Conservation (phyloP, 2,797 vertebrate genomes). For the Hybognathus amarus region DNA sequence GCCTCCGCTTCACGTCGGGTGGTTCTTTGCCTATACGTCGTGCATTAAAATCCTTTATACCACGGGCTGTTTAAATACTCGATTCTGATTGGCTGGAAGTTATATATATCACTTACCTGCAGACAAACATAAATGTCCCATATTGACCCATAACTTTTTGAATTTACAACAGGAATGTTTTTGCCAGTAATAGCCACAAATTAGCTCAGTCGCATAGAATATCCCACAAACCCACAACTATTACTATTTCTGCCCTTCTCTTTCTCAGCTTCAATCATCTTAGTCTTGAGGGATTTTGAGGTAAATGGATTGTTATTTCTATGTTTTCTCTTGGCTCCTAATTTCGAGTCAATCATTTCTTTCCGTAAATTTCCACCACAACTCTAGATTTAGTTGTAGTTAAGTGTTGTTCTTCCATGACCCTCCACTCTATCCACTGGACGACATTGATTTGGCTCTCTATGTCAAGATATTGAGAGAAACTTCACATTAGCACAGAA, state of each 20-base stretch:
- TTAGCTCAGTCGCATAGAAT: neutral
- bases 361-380: constrained; percentile 17
- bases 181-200: neutral
- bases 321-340: neutral
- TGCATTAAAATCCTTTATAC: too few species aligned
- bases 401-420: constrained; percentile 7
- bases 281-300: constrained; percentile 11
- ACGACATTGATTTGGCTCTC: constrained; percentile 14
- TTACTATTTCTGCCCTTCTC: neutral
- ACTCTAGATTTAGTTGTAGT: neutral
- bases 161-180: neutral
- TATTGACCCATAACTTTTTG: neutral
- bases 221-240: neutral
- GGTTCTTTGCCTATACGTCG: too few species aligned
- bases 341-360: constrained; percentile 15
- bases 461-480: constrained; percentile 45
- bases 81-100: too few species aligned
- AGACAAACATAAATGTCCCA: neutral
- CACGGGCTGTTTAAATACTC: too few species aligned
- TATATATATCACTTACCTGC: too few species aligned
- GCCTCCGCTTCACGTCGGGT: too few species aligned
- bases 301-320: neutral
- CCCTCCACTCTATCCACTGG: neutral
- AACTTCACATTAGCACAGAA: constrained; percentile 44
- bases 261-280: constrained; percentile 8